Evolutionary conservation across 37 sponge, comb jelly and placozoan genomes (phyloP), one percentile per base, ranked within the genome.

Genomic region (Spongilla lacustris): DNA sequence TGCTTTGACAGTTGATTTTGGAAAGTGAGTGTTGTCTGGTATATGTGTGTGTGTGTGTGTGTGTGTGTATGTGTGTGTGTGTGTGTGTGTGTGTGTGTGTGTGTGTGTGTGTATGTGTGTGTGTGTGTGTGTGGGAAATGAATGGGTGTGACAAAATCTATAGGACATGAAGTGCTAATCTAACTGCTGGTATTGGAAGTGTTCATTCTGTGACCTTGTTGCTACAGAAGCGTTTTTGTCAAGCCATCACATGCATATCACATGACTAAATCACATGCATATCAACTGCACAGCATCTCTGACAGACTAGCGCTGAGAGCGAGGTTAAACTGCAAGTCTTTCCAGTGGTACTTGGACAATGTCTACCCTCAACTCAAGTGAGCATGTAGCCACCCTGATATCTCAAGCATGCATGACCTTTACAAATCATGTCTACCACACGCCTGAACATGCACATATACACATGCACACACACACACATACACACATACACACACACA

Each of bases 281-380:
- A n/a, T n/a, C n/a, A n/a, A n/a, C n/a, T n/a, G n/a, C 78, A 76
- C 75, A 92, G 92, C 67, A 34, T 94, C 22, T 87, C 93, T 25
- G 87, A 86, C 31, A 32, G 97, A 0, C n/a, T 76, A 35, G 81
- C 75, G 13, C 78, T 97, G 58, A 81, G 90, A 41, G 76, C 83
- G 68, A 68, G 78, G 66, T 77, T 96, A 13, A 66, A 96, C 66
- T 97, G 97, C 80, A 97, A 92, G 67, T 79, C 94, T 24, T 97
- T 97, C 84, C 83, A 84, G 69, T 97, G 97, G 97, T 97, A 78
- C 75, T 50, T 97, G 24, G 89, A 87, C 36, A 97, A 89, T 27
- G 70, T 97, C 71, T 97, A 94, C 81, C 94, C 97, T 26, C 94
- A 94, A 27, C 81, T 92, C 49, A 70, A 74, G 91, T 90, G 23